These are phyloP conservation scores for Ochotona princeps DNA, from an alignment of 2,113 vertebrate genomes.

Conservation along the genomic window DNA sequence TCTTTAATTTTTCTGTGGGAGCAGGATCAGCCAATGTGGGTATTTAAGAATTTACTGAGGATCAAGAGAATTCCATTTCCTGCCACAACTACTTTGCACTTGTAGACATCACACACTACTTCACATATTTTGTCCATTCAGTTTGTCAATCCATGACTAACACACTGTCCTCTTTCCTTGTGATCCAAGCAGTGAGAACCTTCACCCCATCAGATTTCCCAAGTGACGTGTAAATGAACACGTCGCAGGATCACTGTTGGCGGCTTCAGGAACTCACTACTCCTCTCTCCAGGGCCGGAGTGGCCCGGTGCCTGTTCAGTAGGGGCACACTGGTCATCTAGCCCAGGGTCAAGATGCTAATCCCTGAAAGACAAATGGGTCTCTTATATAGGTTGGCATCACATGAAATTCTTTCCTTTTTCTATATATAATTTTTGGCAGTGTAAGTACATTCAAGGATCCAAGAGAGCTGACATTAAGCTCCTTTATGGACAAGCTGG, in stretches of 20 bases:
- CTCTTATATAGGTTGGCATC: background rate
- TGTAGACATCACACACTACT: background rate
- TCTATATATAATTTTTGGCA: background rate
- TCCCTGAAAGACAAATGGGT: background rate
- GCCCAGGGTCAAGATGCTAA: background rate
- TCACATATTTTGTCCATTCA: background rate
- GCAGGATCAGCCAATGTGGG: background rate
- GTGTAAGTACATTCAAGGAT: background rate
- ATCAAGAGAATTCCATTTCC: background rate
- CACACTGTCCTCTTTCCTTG: background rate
- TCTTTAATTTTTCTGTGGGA: background rate
- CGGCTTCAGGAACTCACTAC: background rate
- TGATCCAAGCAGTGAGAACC: background rate
- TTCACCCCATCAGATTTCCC: background rate
- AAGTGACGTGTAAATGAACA: background rate
- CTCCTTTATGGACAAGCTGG: background rate
- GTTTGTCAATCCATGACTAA: background rate
- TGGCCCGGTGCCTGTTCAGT: background rate
- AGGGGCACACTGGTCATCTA: background rate
- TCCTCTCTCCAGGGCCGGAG: rapidly evolving
- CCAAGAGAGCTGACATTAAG: background rate
- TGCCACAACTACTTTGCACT: background rate
- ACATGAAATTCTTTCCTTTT: background rate
- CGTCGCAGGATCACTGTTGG: background rate
- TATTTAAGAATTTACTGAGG: background rate